Evolutionary conservation across 2,797 vertebrate species (phyloP), one percentile per base, ranked within the genome.

Genomic region (Betta splendens): DNA sequence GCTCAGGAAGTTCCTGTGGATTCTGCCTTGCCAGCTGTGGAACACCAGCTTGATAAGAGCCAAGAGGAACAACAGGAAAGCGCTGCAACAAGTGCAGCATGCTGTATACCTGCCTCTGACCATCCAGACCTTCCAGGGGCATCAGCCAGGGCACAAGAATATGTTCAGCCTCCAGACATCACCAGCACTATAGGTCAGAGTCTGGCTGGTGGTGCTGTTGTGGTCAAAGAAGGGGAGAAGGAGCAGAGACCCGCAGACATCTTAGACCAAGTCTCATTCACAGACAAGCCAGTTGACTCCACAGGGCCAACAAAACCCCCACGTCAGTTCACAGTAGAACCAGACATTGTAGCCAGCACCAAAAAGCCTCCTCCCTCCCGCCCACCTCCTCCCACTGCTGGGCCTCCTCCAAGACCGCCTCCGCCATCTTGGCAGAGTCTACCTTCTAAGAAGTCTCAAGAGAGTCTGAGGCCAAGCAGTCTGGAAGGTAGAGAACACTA

Each of bases 281-380:
- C 85, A 61, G 89, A 93, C 85, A 88, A 92, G 26, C 56, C 72
- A 25, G 57, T 66, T 17, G 75, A 87, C 29, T 87, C 92, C 52
- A 72, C 81, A 4, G 91, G 93, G 10, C 95, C 96, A 1, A 81
- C 89, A 18, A 99, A 99, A 79, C 94, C 96, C 0, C 95, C 95
- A 0, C 90, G 95, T 29, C 96, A 97, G 31, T 92, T 97, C 51
- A 92, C 91, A 31, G 88, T 92, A 13, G 97, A 99, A 79, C 97
- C 98, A 7, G 97, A 99, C 81, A 98, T 99, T 53, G 97, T 99
- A 65, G 97, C 97, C 7, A 99, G 97, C 90, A 98, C 96, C 8
- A 99, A 99, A 91, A 99, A 96, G 69, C 91, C 93, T 39, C 93
- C 93, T 10, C 98, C 98, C 0, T 88, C 92, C 13, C 93, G 97